Evolutionary conservation across 2,888 invertebrate species (phyloP).

Genomic region (Drosophila barbarae): DNA sequence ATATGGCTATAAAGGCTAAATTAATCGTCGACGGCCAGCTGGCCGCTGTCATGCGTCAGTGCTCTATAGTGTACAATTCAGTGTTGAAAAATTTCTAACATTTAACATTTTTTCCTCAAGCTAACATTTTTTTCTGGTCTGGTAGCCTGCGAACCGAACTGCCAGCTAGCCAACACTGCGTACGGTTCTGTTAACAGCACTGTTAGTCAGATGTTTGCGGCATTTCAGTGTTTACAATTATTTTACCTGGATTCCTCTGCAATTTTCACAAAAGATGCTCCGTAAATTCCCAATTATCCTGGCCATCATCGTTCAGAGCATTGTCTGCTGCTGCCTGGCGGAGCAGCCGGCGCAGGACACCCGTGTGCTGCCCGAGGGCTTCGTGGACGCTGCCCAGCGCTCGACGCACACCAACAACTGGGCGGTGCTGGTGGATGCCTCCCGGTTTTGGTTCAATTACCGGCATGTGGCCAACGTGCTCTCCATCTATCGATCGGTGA

Average conservation of each 20-base stretch:
- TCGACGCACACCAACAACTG: conserved; percentile 96
- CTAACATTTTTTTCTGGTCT: too few relatives aligned
- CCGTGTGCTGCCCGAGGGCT: conserved; percentile 70
- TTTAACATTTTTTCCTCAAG: too few relatives aligned
- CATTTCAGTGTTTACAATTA: conserved; percentile 5
- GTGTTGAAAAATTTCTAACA: too few relatives aligned
- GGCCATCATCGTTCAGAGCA: not conserved
- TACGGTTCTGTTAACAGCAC: conserved; percentile 8
- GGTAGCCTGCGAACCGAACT: too few relatives aligned
- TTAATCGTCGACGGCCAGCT: too few relatives aligned
- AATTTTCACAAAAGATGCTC: not conserved
- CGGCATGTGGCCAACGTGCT: conserved; percentile 99
- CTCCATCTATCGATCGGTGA: conserved; percentile 98
- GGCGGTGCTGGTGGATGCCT: conserved; percentile 99
- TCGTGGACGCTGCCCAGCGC: conserved; percentile 74
- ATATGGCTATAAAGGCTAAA: not conserved
- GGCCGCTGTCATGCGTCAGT: too few relatives aligned
- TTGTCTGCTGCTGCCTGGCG: not conserved
- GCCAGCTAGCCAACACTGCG: not conserved
- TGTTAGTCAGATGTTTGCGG: not conserved
- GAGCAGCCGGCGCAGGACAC: conserved; percentile 33
- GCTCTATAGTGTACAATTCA: too few relatives aligned
- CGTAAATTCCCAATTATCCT: conserved; percentile 5
- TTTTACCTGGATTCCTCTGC: not conserved
- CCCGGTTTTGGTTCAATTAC: conserved; percentile 99